These are phyloP conservation scores for Pyrocoelia pectoralis DNA, from an alignment of 2,888 invertebrate genomes.

Conservation along the genomic window DNA sequence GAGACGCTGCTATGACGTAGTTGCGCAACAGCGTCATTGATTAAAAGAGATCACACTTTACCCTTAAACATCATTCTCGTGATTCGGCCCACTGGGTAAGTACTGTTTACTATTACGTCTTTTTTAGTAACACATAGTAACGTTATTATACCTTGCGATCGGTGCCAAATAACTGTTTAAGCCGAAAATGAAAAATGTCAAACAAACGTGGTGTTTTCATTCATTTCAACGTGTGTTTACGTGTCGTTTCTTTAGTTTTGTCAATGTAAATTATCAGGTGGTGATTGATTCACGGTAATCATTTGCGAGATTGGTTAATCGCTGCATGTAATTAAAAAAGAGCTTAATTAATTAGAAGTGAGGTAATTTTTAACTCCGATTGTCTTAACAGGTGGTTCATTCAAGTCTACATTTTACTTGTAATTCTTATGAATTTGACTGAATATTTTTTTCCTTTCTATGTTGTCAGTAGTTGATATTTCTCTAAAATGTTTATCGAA, in stretches of 20 bases:
- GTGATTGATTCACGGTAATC: not conserved
- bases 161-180: not conserved
- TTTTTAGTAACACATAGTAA: not conserved
- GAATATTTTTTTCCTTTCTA: too few species aligned
- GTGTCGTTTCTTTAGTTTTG: not conserved
- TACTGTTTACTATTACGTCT: constrained; percentile 19
- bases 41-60: constrained; percentile 34
- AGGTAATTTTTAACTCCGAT: constrained; percentile 24
- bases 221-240: not conserved
- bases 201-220: not conserved
- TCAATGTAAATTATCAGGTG: not conserved
- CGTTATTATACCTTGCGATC: not conserved
- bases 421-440: constrained; percentile 13
- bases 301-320: not conserved
- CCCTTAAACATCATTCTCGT: constrained; percentile 36
- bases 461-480: too few species aligned
- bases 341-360: constrained; percentile 4
- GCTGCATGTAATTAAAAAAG: not conserved
- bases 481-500: too few species aligned
- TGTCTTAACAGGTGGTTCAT: constrained; percentile 44
- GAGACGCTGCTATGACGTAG: constrained; percentile 39
- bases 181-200: not conserved
- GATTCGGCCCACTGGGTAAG: constrained; percentile 42
- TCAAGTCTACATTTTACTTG: constrained; percentile 33
- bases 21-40: constrained; percentile 41